Conservation (phyloP, 2,113 vertebrate species). For the Pterocles burchelli region DNA sequence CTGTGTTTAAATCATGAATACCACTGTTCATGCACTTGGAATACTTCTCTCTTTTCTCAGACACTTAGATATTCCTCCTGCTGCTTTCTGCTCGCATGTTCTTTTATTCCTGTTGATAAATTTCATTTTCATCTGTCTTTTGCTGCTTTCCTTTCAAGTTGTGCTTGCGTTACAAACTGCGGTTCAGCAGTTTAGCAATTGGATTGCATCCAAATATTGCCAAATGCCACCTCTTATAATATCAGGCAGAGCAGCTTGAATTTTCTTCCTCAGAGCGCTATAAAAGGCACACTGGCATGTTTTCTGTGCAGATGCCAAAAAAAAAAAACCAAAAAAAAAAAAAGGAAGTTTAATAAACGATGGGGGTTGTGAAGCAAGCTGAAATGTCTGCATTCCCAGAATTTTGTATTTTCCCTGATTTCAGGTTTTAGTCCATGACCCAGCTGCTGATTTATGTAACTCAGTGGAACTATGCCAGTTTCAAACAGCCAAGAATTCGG, state of each 20-base stretch:
- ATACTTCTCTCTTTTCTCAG: background rate
- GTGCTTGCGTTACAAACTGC: conserved; percentile 26
- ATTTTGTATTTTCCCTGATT: background rate
- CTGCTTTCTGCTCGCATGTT: conserved; percentile 50
- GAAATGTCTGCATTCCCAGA: conserved; percentile 14
- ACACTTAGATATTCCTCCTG: conserved; percentile 9
- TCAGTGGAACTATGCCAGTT: background rate
- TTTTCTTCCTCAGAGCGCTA: conserved; percentile 19
- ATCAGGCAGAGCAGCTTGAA: conserved; percentile 47
- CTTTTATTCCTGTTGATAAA: conserved; percentile 61
- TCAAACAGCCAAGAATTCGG: background rate
- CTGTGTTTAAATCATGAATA: conserved; percentile 1
- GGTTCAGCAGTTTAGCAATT: conserved; percentile 35
- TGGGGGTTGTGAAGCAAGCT: conserved; percentile 9
- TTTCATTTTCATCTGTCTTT: conserved; percentile 55
- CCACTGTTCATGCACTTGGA: background rate
- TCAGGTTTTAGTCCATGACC: conserved; percentile 4
- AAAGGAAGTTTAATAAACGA: background rate
- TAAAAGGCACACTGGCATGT: conserved; percentile 17
- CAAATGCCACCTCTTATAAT: conserved; percentile 60
- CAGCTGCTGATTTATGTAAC: conserved; percentile 13
- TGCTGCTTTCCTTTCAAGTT: conserved; percentile 56
- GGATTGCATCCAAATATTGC: conserved; percentile 55
- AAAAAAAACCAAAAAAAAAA: background rate
- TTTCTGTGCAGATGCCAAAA: conserved; percentile 38